Conservation (phyloP, 2,113 vertebrate species). For the Polypterus senegalus region DNA sequence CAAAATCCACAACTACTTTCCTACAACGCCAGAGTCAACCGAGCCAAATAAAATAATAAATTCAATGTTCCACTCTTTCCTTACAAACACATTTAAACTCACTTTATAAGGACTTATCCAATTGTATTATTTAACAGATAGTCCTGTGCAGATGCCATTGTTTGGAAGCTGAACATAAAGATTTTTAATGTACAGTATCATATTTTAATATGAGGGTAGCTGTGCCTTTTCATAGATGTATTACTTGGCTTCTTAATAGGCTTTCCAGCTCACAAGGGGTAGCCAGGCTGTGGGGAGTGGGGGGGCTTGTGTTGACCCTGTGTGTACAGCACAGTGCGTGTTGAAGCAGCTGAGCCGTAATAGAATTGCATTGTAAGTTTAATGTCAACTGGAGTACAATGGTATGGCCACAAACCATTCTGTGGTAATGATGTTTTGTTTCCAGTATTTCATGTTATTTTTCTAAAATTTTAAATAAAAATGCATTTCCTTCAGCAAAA, state of each 20-base stretch:
- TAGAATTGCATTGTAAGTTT: conserved; percentile 79
- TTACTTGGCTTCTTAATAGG: conserved; percentile 52
- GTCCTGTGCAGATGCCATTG: conserved; percentile 38
- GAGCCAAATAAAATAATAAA: conserved; percentile 50
- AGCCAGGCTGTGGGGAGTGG: conserved; percentile 17
- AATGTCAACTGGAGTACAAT: conserved; percentile 71
- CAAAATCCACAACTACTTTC: conserved; percentile 41
- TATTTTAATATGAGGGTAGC: conserved; percentile 43
- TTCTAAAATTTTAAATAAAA: conserved; percentile 43
- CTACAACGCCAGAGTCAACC: conserved; percentile 30
- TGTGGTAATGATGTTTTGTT: conserved; percentile 73
- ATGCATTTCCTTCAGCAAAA: conserved; percentile 28
- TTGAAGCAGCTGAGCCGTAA: conserved; percentile 56
- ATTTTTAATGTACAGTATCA: conserved; percentile 26
- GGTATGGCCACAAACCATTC: conserved; percentile 66
- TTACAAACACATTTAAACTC: not conserved
- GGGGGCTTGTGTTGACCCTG: conserved; percentile 27
- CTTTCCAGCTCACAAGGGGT: conserved; percentile 35
- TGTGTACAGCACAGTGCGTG: conserved; percentile 28
- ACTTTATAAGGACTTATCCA: conserved; percentile 23
- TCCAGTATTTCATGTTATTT: conserved; percentile 55
- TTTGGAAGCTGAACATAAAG: conserved; percentile 36
- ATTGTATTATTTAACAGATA: conserved; percentile 39
- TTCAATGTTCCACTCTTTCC: conserved; percentile 48
- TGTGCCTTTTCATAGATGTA: conserved; percentile 56